Conservation (phyloP, 2,113 vertebrate species). For the Corythoichthys haematopterus region DNA sequence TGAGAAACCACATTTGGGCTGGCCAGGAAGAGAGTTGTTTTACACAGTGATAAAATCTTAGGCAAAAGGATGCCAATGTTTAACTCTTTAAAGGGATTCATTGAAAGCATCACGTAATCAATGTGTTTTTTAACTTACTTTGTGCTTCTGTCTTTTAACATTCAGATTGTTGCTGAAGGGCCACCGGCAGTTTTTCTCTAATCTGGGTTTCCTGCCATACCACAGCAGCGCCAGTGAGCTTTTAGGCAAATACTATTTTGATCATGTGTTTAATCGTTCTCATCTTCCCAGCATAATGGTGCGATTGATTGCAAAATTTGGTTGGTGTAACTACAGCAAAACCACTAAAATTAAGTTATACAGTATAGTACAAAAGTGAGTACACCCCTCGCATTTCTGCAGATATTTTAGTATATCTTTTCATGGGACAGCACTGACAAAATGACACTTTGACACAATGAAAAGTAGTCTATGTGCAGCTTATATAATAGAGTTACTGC, state of each 20-base stretch:
- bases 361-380: too few relatives aligned
- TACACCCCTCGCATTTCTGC: too few relatives aligned
- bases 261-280: neutral
- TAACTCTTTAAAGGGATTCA: constrained; percentile 37
- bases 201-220: constrained; percentile 8
- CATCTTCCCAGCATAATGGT: neutral
- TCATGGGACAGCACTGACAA: too few relatives aligned
- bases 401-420: too few relatives aligned
- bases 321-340: neutral
- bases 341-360: neutral
- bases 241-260: constrained; percentile 10
- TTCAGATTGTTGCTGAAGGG: constrained; percentile 17
- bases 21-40: constrained; percentile 49
- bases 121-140: constrained; percentile 15
- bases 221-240: constrained; percentile 4
- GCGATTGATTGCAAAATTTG: neutral
- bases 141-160: too few relatives aligned
- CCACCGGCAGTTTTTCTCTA: constrained; percentile 19
- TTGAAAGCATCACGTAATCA: constrained; percentile 49
- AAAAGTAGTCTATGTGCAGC: too few relatives aligned
- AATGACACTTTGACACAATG: too few relatives aligned
- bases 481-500: too few relatives aligned
- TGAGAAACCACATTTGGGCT: neutral
- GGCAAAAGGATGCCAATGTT: constrained; percentile 47
- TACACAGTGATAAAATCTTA: constrained; percentile 49